Evolutionary conservation across 1,140 invertebrate genomes (phyloP), one percentile per base, ranked within the genome.

Genomic region (Cherax quadricarinatus): DNA sequence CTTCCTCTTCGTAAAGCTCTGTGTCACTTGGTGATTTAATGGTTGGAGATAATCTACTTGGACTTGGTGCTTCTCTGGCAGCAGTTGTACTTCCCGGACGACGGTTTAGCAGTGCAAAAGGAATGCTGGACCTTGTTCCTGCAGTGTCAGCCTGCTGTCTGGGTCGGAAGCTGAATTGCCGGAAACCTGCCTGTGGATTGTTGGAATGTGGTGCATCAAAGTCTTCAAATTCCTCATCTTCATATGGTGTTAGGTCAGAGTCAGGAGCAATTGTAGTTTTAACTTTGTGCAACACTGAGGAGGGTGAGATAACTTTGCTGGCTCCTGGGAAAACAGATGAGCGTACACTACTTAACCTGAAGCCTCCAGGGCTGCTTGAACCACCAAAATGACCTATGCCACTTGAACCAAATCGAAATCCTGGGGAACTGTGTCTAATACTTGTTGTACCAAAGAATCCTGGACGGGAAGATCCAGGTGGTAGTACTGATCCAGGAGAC

Each of bases 101-200:
- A 88, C 91, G 91, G 41, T 78, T 88, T 4, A 88, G n/a, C 16
- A 92, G 79, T 24, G 91, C 66, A 78, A 88, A 88, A 30, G 91
- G 91, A 12, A 92, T 66, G 18, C 79, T 82, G 6, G 91, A 81
- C 62, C 91, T 73, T 6, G 85, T 92, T 24, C 85, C 73, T 57
- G 89, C 53, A 18, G 79, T 3, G 41, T 60, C 21, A 24, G 87
- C 70, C 18, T 51, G 14, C 16, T 78, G 78, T 70, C 86, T 86
- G 51, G 79, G 51, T 4, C 91, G 62, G 70, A 93, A 93, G 51
- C 93, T 93, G 80, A 93, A 93, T 6, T 87, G 84, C 30, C 93
- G 88, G 81, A 92, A 92, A 6, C 62, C 78, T 49, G 53, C 66
- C 49, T 83, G 85, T 70, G 90, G 78, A 21, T 89, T 89, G 41